phyloP scores from a whole-genome alignment of 2,797 vertebrate genomes.

The Argya squamiceps region DNA sequence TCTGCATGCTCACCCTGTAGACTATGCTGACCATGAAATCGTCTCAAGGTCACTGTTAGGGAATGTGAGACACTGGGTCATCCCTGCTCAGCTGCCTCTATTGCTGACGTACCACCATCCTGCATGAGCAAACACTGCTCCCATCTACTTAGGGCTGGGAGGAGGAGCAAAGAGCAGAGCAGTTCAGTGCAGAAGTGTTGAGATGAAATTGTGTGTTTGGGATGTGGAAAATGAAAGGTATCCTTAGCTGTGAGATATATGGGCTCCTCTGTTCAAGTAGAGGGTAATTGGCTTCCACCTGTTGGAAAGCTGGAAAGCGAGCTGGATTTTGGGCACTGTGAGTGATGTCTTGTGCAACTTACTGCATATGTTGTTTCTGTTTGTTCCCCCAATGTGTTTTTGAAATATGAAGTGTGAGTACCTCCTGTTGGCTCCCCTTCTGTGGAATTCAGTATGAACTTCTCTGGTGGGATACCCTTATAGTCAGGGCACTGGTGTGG shows the following conservation, averaged over 20 bases:
- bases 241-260: background rate
- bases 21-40: background rate
- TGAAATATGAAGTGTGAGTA: rapidly evolving
- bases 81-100: rapidly evolving
- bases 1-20: background rate
- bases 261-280: background rate
- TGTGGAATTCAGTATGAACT: background rate
- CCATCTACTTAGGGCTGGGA: background rate
- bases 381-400: background rate
- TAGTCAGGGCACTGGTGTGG: background rate
- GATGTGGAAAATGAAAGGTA: background rate
- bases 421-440: background rate
- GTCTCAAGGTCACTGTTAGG: background rate
- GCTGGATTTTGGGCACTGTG: background rate
- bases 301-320: background rate
- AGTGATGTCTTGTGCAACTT: background rate
- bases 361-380: background rate
- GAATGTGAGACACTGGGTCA: background rate
- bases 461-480: background rate
- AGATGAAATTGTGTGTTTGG: background rate
- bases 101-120: background rate
- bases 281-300: background rate
- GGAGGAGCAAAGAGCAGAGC: background rate
- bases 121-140: background rate
- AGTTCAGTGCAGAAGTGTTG: background rate